Percentiles rank a stretch among this genome's conserved stretches.
phyloP scores from a whole-genome alignment of 2,113 vertebrate genomes.

The Cynoglossus semilaevis region DNA sequence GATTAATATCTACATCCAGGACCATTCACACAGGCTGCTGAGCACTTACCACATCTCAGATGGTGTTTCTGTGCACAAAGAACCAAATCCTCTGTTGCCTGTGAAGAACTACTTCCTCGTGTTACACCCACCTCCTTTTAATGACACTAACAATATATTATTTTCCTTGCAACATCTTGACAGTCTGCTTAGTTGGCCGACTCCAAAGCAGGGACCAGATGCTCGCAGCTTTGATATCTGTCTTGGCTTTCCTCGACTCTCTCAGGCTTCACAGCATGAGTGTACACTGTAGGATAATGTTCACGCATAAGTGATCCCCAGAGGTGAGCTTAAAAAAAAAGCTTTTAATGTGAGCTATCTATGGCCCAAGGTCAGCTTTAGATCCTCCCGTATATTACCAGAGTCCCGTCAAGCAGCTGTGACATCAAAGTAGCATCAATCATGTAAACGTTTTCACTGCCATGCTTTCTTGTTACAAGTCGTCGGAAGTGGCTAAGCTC shows the following conservation, averaged over 20 bases:
- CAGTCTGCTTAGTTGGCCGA: constrained; percentile 20
- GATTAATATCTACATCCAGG: constrained; percentile 74
- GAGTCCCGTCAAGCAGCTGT: constrained; percentile 31
- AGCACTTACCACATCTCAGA: constrained; percentile 38
- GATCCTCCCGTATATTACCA: constrained; percentile 41
- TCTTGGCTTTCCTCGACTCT: neutral
- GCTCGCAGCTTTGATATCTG: neutral
- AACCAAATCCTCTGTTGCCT: constrained; percentile 47
- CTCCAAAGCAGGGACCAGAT: constrained; percentile 25
- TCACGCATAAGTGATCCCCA: constrained; percentile 44
- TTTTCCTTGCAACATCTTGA: constrained; percentile 28
- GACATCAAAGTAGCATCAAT: constrained; percentile 63
- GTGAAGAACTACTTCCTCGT: constrained; percentile 53
- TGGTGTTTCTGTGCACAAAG: constrained; percentile 28
- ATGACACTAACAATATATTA: constrained; percentile 31
- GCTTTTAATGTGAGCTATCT: constrained; percentile 27
- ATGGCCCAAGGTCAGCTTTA: constrained; percentile 56
- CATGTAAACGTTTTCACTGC: constrained; percentile 61
- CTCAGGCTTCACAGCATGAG: constrained; percentile 7
- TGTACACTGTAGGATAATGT: constrained; percentile 18
- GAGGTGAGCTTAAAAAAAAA: constrained; percentile 37
- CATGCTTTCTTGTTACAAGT: constrained; percentile 53
- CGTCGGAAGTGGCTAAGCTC: too few species aligned
- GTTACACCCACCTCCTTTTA: constrained; percentile 48
- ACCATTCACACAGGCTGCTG: constrained; percentile 55